Percentiles rank a stretch among this genome's conserved stretches.
These are phyloP conservation scores for Acipenser transmontanus DNA, from an alignment of 2,797 vertebrate genomes.

Conservation along the genomic window DNA sequence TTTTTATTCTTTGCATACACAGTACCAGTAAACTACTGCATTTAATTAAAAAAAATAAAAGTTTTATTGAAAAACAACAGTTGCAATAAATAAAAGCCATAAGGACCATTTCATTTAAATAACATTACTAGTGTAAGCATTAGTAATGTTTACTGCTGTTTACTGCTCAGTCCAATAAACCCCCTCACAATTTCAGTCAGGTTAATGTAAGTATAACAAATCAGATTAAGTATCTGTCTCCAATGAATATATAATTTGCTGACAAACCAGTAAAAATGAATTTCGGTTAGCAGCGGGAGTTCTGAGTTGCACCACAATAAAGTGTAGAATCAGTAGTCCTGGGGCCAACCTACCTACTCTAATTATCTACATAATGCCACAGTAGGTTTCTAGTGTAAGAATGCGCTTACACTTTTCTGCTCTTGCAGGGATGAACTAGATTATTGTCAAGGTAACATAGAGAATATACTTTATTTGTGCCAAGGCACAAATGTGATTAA, in stretches of 20 bases:
- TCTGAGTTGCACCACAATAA: neutral
- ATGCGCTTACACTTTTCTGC: neutral
- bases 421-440: neutral
- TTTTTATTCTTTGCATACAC: too few species aligned
- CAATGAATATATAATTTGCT: too few species aligned
- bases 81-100: too few species aligned
- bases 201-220: neutral
- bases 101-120: constrained; percentile 14
- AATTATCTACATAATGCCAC: neutral
- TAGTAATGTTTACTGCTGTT: too few species aligned
- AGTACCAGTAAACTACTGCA: too few species aligned
- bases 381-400: neutral
- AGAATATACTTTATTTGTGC: neutral
- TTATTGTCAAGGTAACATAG: neutral
- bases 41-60: too few species aligned
- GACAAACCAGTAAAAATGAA: too few species aligned
- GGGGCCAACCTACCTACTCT: too few species aligned
- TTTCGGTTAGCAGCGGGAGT: constrained; percentile 3
- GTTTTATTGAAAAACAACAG: too few species aligned
- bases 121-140: neutral
- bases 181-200: neutral
- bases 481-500: constrained; percentile 3
- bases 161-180: too few species aligned
- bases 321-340: too few species aligned
- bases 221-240: constrained; percentile 12